Evolutionary conservation across 2,888 invertebrate species (phyloP).

Genomic region (Smittia sp.): DNA sequence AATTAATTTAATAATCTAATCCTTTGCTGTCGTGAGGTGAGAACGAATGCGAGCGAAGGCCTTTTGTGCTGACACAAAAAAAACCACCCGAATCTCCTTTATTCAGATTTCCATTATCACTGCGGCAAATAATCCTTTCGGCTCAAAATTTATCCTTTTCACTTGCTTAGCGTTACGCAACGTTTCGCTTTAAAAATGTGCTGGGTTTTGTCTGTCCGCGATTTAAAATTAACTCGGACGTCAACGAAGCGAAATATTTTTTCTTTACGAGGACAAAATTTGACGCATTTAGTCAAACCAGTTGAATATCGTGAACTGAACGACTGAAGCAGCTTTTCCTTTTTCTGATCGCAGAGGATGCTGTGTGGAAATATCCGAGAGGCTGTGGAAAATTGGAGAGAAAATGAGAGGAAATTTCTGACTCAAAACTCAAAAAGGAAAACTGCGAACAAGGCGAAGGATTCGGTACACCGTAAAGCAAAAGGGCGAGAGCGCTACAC

Average conservation of each 20-base stretch:
- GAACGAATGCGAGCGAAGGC: not conserved
- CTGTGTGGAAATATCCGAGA: not conserved
- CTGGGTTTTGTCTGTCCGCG: not conserved
- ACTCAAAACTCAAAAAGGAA: not conserved
- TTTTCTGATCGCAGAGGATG: not conserved
- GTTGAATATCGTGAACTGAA: slow-evolving; percentile 39
- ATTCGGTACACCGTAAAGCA: too few species aligned
- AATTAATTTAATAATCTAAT: slow-evolving; percentile 39
- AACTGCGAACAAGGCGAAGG: too few species aligned
- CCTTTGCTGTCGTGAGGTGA: not conserved
- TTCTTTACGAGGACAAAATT: not conserved
- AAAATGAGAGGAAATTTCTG: not conserved
- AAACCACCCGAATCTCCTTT: not conserved
- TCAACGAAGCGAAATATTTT: slow-evolving; percentile 1
- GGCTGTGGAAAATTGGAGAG: not conserved
- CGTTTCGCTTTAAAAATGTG: not conserved
- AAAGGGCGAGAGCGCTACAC: not conserved
- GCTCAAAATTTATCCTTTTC: not conserved
- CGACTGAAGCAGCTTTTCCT: not conserved
- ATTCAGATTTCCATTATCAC: not conserved
- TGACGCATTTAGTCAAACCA: slow-evolving; percentile 33
- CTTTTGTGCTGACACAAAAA: not conserved
- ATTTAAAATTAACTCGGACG: not conserved
- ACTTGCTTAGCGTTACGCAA: not conserved
- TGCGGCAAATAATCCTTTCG: not conserved